Base-by-base conservation (phyloP, 2,888 invertebrate genomes). In the Lepidochrysops patricia region DNA sequence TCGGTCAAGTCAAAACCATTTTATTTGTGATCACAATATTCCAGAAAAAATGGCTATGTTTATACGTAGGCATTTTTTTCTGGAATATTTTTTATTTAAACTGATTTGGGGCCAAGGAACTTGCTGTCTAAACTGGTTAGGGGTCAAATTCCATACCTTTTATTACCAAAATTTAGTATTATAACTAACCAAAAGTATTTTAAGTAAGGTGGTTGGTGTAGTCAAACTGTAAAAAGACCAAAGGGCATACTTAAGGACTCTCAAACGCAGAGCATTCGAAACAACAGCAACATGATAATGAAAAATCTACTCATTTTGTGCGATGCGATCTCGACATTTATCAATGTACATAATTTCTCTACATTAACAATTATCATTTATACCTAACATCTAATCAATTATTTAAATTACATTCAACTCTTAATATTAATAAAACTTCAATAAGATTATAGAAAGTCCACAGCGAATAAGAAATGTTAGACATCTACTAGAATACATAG, bases 241-340 rank as follows among this genome's bases (percentile, higher is more conserved):
- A 9, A 23, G 9, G 4, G 6, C 19, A 23, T 43, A 9, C 19
- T 19, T 23, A 4, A 9, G 43, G 6, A 3, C 19, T 7, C 43
- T n/a, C 19, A 19, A 43, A 9, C 19, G 19, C 43, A 19, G 19
- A 19, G 43, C 43, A 43, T 27, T 43, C 4, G 19, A 54, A 32
- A 27, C 54, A 54, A 54, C 54, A 54, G 54, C 54, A 54, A 54
- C 32, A 54, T 54, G 54, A 32, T 29, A 32, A 52, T 59, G 27
- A 59, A 50, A 48, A 59, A 58, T 68, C 84, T 88, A 87, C 81
- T 70, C 70, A 70, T 67, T 86, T 88, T 87, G 88, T 88, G 88
- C 87, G 84, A 84, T 70, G 69, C 73, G 80, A 82, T 79, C 79
- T 76, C 81, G 85, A 85, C 84, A 73, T 71, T 76, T 76, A 72